phyloP scores from a whole-genome alignment of 2,113 vertebrate genomes.

The Salvator merianae region DNA sequence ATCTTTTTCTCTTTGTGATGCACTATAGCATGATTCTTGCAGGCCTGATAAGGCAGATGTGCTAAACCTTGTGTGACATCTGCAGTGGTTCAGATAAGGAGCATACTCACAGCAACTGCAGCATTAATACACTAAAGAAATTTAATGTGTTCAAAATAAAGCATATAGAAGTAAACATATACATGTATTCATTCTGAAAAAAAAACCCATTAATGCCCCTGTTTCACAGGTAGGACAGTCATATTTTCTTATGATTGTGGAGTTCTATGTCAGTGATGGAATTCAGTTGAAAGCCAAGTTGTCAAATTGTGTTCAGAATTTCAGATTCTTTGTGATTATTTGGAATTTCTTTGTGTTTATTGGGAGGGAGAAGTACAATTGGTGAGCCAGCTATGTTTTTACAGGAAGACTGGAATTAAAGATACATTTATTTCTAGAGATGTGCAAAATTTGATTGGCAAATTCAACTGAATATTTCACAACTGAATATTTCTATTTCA shows the following conservation, averaged over 20 bases:
- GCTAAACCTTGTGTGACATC: not conserved
- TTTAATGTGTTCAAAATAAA: not conserved
- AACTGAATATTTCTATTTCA: no score
- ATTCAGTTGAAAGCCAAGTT: not conserved
- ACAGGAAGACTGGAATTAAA: not conserved
- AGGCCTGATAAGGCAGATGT: conserved; percentile 31
- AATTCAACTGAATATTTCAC: no score
- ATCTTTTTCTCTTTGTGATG: conserved; percentile 39
- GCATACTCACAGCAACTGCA: conserved; percentile 7
- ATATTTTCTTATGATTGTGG: not conserved
- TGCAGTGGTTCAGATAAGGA: not conserved
- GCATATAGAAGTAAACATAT: not conserved
- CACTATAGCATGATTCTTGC: not conserved
- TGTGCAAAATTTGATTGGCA: no score
- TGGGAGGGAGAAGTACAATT: not conserved
- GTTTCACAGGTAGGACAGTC: not conserved
- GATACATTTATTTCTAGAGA: conserved; percentile 11
- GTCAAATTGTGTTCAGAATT: conserved; percentile 2
- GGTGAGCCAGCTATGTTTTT: not conserved
- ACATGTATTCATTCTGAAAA: not conserved
- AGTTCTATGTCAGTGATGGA: not conserved
- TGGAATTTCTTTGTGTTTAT: no score
- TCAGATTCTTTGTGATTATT: not conserved
- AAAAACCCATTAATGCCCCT: not conserved
- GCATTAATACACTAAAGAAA: not conserved